phyloP scores from a whole-genome alignment of 2,113 vertebrate species.

The Malurus melanocephalus region DNA sequence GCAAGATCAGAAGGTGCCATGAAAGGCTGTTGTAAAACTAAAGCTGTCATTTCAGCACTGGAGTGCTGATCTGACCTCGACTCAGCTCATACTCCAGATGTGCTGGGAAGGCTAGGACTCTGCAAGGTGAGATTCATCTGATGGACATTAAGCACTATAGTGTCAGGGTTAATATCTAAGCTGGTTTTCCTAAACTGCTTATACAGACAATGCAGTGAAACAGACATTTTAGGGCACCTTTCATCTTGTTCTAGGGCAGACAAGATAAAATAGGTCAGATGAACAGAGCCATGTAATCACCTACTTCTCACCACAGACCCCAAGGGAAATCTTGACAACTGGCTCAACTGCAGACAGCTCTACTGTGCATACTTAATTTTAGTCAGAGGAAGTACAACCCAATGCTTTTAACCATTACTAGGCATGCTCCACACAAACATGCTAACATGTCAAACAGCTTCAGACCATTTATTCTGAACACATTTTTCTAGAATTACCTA shows the following conservation, averaged over 20 bases:
- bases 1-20: background rate
- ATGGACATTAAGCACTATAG: background rate
- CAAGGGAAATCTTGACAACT: slow-evolving; percentile 3
- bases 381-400: background rate
- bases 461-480: background rate
- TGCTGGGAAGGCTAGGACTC: background rate
- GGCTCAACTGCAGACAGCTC: background rate
- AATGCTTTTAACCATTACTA: background rate
- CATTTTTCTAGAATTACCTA: background rate
- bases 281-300: slow-evolving; percentile 1
- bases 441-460: background rate
- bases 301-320: slow-evolving; percentile 15
- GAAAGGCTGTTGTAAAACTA: background rate
- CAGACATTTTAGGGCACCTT: background rate
- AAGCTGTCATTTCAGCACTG: background rate
- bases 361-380: background rate
- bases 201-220: background rate
- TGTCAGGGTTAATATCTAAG: background rate
- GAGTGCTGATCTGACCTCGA: background rate
- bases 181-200: background rate
- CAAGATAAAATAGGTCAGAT: background rate
- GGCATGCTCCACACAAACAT: background rate
- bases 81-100: background rate
- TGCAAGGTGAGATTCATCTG: background rate
- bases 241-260: background rate